Conservation (phyloP, 2,888 invertebrate species). For the Sminthurides aquaticus region DNA sequence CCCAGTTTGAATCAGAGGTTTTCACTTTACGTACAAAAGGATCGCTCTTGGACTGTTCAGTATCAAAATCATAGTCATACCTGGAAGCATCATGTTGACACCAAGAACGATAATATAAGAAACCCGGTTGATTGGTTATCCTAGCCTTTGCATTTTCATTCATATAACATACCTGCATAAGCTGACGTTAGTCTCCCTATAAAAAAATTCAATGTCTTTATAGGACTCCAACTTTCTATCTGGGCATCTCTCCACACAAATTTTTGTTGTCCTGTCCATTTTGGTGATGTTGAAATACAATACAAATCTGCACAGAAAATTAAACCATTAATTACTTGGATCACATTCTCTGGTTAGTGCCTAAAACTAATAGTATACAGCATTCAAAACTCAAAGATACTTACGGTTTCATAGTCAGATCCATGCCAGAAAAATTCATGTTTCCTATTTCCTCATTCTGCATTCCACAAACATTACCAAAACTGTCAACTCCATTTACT, state of each 20-base stretch:
- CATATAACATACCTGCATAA: slow-evolving; percentile 58
- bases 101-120: slow-evolving; percentile 39
- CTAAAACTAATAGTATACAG: too few species aligned
- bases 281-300: slow-evolving; percentile 77
- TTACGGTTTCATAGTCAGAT: slow-evolving; percentile 66
- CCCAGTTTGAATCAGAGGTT: neutral
- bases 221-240: slow-evolving; percentile 57
- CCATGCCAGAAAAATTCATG: slow-evolving; percentile 68
- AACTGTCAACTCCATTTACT: slow-evolving; percentile 86
- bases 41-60: neutral
- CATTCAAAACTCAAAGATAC: too few species aligned
- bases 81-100: slow-evolving; percentile 38
- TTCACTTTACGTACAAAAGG: neutral
- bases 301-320: slow-evolving; percentile 54
- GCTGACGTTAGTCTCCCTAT: slow-evolving; percentile 62
- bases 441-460: slow-evolving; percentile 68
- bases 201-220: slow-evolving; percentile 64
- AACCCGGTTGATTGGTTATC: too few species aligned
- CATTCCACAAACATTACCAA: slow-evolving; percentile 88
- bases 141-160: too few species aligned
- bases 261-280: slow-evolving; percentile 67
- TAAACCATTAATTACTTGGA: neutral
- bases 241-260: slow-evolving; percentile 86
- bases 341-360: too few species aligned
- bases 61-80: slow-evolving; percentile 34